Conservation (phyloP, 2,113 vertebrate species). For the Acinonyx jubatus region DNA sequence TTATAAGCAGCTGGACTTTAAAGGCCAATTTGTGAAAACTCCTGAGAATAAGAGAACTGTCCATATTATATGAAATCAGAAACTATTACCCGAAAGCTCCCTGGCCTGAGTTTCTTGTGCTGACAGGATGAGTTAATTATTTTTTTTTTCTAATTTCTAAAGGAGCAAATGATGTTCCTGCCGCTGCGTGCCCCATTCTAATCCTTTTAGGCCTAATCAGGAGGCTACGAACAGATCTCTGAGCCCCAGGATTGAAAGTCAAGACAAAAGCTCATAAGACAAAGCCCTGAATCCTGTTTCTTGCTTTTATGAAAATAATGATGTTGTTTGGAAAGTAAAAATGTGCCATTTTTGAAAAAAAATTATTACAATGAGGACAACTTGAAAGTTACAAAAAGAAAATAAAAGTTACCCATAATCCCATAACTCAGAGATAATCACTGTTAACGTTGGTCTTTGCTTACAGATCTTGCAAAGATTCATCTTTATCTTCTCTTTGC, state of each 20-base stretch:
- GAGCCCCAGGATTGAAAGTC: background rate
- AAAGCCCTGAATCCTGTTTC: background rate
- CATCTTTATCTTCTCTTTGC: background rate
- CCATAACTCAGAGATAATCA: background rate
- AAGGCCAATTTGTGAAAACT: background rate
- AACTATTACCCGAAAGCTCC: background rate
- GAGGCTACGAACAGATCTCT: background rate
- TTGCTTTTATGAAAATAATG: conserved; percentile 30
- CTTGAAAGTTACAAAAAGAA: background rate
- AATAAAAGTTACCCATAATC: background rate
- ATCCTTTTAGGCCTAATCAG: background rate
- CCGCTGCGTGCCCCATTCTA: background rate
- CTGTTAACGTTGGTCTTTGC: background rate
- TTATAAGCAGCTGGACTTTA: background rate
- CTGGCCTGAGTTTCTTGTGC: background rate
- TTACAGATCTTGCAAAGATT: background rate
- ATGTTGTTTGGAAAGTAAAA: background rate
- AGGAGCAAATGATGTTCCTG: background rate
- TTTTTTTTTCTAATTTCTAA: background rate
- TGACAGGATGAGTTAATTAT: background rate
- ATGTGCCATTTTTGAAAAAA: background rate
- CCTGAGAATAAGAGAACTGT: background rate
- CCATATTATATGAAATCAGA: background rate
- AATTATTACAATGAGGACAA: background rate
- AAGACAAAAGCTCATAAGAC: background rate